Percentiles rank a stretch among this genome's conserved stretches.
These are phyloP conservation scores for Reinhardtius hippoglossoides DNA, from an alignment of 2,113 vertebrate genomes.

Conservation along the genomic window DNA sequence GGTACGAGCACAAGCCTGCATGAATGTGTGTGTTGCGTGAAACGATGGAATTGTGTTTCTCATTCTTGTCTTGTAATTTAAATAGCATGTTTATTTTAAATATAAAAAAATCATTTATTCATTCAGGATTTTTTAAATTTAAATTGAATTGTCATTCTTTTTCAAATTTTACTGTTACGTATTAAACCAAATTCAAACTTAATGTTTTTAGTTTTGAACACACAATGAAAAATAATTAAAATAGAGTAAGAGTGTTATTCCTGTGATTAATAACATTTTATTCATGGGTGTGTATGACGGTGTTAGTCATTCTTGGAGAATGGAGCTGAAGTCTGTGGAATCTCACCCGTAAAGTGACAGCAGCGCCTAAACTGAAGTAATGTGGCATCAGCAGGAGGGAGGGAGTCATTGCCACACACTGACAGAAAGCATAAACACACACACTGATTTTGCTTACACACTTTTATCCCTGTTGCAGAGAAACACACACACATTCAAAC, in stretches of 20 bases:
- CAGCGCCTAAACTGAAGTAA: conserved; percentile 63
- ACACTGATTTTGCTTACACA: conserved; percentile 69
- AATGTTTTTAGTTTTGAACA: neutral
- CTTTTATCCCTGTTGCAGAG: conserved; percentile 21
- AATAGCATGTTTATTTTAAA: neutral
- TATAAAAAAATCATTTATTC: neutral
- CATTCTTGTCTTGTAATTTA: neutral
- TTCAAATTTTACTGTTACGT: neutral
- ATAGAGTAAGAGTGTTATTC: neutral
- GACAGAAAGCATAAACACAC: conserved; percentile 77
- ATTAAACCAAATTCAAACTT: too few relatives aligned
- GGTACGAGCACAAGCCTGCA: conserved; percentile 79
- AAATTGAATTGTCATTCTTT: neutral
- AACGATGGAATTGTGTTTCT: neutral
- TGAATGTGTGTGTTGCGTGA: neutral
- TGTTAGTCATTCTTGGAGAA: conserved; percentile 23
- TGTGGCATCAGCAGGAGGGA: conserved; percentile 49
- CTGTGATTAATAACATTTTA: neutral
- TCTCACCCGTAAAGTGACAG: conserved; percentile 61
- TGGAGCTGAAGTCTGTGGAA: conserved; percentile 38
- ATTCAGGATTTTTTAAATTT: neutral
- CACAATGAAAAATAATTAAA: neutral
- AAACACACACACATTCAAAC: conserved; percentile 49
- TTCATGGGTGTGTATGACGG: neutral
- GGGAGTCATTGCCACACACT: conserved; percentile 49